Conservation (phyloP, 2,888 invertebrate species). For the Eupelmus urozonus region DNA sequence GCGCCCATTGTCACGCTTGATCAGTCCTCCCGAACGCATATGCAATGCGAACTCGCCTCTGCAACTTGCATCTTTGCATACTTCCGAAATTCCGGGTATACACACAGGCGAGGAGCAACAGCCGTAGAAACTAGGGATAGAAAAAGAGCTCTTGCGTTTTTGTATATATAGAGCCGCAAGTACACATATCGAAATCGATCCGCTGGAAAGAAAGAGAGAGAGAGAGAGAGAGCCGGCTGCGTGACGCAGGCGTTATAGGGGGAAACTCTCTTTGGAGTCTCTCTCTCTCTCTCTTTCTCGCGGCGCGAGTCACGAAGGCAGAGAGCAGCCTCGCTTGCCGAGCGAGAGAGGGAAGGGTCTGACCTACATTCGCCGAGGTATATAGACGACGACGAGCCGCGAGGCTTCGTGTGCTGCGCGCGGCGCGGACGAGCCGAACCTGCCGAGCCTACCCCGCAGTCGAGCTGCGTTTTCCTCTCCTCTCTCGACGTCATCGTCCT, state of each 20-base stretch:
- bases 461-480: too few species aligned
- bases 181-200: constrained; percentile 48
- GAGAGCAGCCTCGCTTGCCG: background rate
- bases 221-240: constrained; percentile 36
- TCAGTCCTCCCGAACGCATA: constrained; percentile 2
- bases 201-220: constrained; percentile 31
- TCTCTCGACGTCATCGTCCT: constrained; percentile 48
- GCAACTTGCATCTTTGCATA: constrained; percentile 9
- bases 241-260: constrained; percentile 47
- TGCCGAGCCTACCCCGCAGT: constrained; percentile 40
- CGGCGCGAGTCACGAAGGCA: constrained; percentile 44
- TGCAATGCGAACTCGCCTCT: too few species aligned
- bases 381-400: too few species aligned
- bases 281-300: too few species aligned
- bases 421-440: constrained; percentile 49
- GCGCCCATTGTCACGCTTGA: constrained; percentile 30
- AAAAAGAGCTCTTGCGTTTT: too few species aligned
- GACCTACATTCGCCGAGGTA: constrained; percentile 56
- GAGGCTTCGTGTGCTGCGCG: constrained; percentile 47
- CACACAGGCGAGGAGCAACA: background rate
- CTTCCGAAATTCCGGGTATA: background rate
- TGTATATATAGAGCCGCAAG: too few species aligned
- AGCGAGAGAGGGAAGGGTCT: constrained; percentile 56
- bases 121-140: background rate
- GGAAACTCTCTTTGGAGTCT: too few species aligned